Base-by-base conservation (phyloP, 2,888 invertebrate species). In the Phalera bucephala region DNA sequence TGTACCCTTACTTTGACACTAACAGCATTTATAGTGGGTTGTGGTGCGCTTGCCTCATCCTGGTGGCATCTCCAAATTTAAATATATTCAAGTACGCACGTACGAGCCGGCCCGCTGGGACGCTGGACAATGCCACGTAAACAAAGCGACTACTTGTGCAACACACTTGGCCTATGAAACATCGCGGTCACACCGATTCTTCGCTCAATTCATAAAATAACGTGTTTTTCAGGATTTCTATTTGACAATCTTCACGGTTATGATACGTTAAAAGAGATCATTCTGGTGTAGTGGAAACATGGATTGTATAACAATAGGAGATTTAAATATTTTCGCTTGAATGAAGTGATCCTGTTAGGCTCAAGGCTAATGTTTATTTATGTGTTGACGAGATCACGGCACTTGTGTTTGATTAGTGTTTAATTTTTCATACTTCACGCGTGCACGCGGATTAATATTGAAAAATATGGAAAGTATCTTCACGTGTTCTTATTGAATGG, bases 41-140 rank as follows among this genome's bases (percentile, higher is more conserved):
- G 55, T 61, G 64, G 61, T 50, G 44, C 69, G 65, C 75, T 89
- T 89, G 88, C 88, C 57, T 81, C 86, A 89, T 84, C 85, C 88
- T 75, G 78, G 78, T 71, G 75, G 81, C 84, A 85, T 88, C 87
- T 88, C 81, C 85, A 86, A 87, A 89, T 89, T 89, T 89, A 78
- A 89, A 89, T 88, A 88, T 86, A 81, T 80, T 88, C 89, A 89
- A 89, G 89, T 86, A 89, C 88, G 84, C 89, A 88, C 88, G 88
- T 89, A 87, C 83, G 44, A 66, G 69, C 60, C 67, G 49, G 63
- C 68, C 70, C 69, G 74, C 64, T 67, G 78, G 84, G 77, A 70
- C 68, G 63, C 73, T 77, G 86, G 86, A 88, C 88, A 88, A 89
- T 87, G 82, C 79, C 82, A 70, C 69, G 72, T 70, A 72, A 78